Conservation (phyloP, 2,113 vertebrate genomes). For the Speoplatyrhinus poulsoni region DNA sequence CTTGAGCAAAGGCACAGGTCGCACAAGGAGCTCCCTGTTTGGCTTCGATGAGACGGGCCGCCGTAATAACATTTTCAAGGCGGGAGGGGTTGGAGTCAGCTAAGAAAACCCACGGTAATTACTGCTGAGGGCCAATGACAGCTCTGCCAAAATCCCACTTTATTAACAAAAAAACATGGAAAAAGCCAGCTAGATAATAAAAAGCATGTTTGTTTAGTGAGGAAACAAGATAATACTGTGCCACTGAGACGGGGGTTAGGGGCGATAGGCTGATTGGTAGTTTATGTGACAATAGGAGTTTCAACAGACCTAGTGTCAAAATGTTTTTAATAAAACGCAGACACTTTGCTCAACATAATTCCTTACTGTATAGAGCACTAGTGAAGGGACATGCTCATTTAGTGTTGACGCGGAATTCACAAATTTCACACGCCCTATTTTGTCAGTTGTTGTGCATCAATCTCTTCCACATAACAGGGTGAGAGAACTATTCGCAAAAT, state of each 20-base stretch:
- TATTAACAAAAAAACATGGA: constrained; percentile 62
- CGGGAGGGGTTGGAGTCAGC: constrained; percentile 52
- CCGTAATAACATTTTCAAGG: constrained; percentile 65
- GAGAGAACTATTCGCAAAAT: neutral
- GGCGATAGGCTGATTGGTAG: neutral
- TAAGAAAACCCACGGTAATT: constrained; percentile 71
- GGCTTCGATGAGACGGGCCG: constrained; percentile 46
- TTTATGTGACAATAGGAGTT: constrained; percentile 58
- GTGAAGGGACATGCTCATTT: constrained; percentile 51
- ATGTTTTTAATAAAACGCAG: constrained; percentile 26
- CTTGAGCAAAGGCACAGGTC: constrained; percentile 44
- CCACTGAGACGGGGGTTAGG: constrained; percentile 19
- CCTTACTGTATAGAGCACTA: constrained; percentile 27
- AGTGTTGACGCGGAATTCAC: constrained; percentile 38
- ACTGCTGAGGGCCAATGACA: constrained; percentile 66
- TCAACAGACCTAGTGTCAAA: constrained; percentile 60
- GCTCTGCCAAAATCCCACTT: constrained; percentile 58
- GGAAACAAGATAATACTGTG: constrained; percentile 40
- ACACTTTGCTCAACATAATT: constrained; percentile 35
- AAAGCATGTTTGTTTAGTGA: constrained; percentile 20
- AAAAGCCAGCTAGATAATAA: constrained; percentile 15
- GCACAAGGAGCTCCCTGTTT: constrained; percentile 44
- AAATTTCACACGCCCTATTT: constrained; percentile 11
- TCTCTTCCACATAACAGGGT: neutral
- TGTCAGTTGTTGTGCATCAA: constrained; percentile 8